Evolutionary conservation across 2,797 vertebrate species (phyloP).

Genomic region (Aselliscus stoliczkanus): DNA sequence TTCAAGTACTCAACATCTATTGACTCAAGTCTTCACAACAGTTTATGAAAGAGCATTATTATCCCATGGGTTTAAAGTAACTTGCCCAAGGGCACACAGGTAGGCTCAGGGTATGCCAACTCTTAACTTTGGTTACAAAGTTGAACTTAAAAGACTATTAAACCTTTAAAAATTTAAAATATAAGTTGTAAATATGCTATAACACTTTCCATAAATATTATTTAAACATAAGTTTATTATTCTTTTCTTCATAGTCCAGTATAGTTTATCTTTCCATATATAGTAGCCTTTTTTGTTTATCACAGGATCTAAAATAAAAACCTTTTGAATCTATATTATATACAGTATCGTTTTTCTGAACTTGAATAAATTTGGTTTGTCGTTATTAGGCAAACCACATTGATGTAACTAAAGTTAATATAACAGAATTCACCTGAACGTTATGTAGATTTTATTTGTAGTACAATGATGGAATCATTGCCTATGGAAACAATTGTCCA

Average conservation of each 20-base stretch:
- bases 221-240: neutral
- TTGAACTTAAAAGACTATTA: neutral
- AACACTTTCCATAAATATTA: neutral
- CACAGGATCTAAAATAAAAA: slow-evolving; percentile 7
- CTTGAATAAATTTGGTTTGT: slow-evolving; percentile 21
- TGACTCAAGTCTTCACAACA: neutral
- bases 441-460: slow-evolving; percentile 16
- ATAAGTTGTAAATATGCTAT: neutral
- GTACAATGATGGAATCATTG: neutral
- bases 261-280: neutral
- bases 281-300: slow-evolving; percentile 8
- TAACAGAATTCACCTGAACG: neutral
- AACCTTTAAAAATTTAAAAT: slow-evolving; percentile 14
- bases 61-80: neutral
- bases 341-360: neutral
- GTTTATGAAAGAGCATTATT: neutral
- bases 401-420: slow-evolving; percentile 2
- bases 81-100: neutral
- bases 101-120: neutral
- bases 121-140: slow-evolving; percentile 29
- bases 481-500: neutral
- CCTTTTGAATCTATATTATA: neutral
- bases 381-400: neutral
- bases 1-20: neutral
- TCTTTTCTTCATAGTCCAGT: neutral